Conservation (phyloP, 2,113 vertebrate genomes). For the Melierax canorus region DNA sequence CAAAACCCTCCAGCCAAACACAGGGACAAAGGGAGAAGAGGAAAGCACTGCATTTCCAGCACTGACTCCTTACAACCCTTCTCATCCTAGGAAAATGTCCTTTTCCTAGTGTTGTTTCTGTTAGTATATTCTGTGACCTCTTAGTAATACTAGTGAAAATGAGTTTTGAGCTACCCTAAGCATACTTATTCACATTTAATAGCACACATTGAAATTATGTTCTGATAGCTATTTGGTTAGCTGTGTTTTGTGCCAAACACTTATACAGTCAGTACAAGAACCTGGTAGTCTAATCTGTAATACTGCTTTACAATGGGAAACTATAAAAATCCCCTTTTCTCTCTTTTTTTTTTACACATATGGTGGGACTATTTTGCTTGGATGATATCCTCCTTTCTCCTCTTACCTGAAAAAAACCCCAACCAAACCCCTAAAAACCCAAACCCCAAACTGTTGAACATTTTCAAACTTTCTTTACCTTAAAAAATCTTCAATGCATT, state of each 20-base stretch:
- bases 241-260: background rate
- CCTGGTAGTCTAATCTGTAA: background rate
- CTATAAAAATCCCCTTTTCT: background rate
- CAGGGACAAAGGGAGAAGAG: fast-evolving
- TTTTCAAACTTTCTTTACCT: background rate
- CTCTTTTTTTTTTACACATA: background rate
- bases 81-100: background rate
- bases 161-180: background rate
- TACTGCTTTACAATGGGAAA: background rate
- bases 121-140: background rate
- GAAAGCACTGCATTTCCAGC: background rate
- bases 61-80: background rate
- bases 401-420: background rate
- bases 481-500: background rate
- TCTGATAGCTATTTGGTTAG: background rate
- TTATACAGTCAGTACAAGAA: background rate
- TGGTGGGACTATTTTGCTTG: background rate
- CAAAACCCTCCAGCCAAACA: background rate
- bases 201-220: background rate
- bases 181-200: background rate
- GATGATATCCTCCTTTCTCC: background rate
- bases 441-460: background rate
- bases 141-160: background rate
- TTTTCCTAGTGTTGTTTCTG: background rate
- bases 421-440: no score